Evolutionary conservation across 1,140 invertebrate species (phyloP).

Genomic region (Acromyrmex charruanus): DNA sequence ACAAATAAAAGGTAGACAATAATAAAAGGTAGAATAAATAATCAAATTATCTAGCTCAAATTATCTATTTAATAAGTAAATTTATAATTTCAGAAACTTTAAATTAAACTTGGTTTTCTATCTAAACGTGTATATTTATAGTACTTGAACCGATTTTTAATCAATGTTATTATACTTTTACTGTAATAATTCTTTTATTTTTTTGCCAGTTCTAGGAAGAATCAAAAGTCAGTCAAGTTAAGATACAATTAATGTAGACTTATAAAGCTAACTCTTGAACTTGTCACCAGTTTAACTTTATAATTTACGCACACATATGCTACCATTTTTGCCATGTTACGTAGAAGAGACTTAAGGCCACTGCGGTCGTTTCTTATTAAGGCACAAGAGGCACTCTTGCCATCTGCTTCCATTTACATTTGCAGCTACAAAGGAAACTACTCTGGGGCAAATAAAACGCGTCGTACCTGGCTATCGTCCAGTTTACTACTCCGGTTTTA

Average conservation of each 20-base stretch:
- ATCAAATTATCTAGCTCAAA: not conserved
- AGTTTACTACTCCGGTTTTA: conserved; percentile 67
- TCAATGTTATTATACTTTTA: not conserved
- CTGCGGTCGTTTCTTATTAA: conserved; percentile 57
- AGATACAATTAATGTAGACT: not conserved
- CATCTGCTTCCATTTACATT: conserved; percentile 63
- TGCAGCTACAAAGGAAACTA: conserved; percentile 71
- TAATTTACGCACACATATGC: not conserved
- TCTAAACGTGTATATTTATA: not conserved
- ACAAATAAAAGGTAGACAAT: too few species aligned
- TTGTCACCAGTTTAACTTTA: not conserved
- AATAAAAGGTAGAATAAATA: not conserved
- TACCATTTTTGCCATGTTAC: not conserved
- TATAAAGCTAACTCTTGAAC: not conserved
- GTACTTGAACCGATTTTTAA: not conserved
- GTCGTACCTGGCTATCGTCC: conserved; percentile 44
- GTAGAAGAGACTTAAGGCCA: not conserved
- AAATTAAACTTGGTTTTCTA: not conserved
- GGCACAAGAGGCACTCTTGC: conserved; percentile 20
- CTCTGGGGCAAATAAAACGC: conserved; percentile 67
- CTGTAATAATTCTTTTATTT: not conserved
- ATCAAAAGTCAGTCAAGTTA: not conserved
- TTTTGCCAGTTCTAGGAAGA: not conserved
- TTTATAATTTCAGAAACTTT: not conserved
- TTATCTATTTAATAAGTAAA: not conserved